A percentile compares a stretch with the other conserved stretches of the same genome.
Conservation (phyloP, 2,888 invertebrate species). For the Limnephilus rhombicus region DNA sequence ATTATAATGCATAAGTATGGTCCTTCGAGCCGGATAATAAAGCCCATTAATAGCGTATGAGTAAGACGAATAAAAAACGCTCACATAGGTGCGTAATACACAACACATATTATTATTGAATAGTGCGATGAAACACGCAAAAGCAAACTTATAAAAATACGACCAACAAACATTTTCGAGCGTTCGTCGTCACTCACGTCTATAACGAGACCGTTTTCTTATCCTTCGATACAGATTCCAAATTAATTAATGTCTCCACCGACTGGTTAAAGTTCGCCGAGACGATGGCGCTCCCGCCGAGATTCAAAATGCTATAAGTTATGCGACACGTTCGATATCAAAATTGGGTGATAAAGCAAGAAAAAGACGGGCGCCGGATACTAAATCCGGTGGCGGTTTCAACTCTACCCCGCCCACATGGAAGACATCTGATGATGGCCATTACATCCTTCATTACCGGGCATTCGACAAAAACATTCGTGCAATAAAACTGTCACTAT, state of each 20-base stretch:
- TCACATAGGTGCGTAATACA: constrained; percentile 10
- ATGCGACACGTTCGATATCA: constrained; percentile 35
- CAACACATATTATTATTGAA: constrained; percentile 7
- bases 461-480: constrained; percentile 58
- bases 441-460: constrained; percentile 23
- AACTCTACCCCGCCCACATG: constrained; percentile 58
- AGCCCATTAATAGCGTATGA: constrained; percentile 11
- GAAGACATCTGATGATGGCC: constrained; percentile 4
- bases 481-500: constrained; percentile 61
- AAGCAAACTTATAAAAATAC: constrained; percentile 18
- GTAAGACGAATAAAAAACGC: constrained; percentile 33
- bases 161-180: constrained; percentile 15
- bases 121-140: constrained; percentile 34
- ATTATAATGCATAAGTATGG: no score
- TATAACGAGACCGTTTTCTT: constrained; percentile 35
- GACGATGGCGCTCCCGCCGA: constrained; percentile 6
- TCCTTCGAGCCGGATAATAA: no score
- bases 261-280: constrained; percentile 35
- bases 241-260: constrained; percentile 39
- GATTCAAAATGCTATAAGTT: constrained; percentile 14
- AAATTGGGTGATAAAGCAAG: constrained; percentile 42
- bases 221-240: constrained; percentile 37
- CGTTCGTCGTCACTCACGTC: constrained; percentile 34
- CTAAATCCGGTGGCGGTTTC: constrained; percentile 62
- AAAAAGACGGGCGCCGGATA: constrained; percentile 27